A percentile compares a stretch with the other conserved stretches of the same genome.
These are phyloP conservation scores for Rhodeus uyekii DNA, from an alignment of 2,797 vertebrate genomes.

Conservation along the genomic window DNA sequence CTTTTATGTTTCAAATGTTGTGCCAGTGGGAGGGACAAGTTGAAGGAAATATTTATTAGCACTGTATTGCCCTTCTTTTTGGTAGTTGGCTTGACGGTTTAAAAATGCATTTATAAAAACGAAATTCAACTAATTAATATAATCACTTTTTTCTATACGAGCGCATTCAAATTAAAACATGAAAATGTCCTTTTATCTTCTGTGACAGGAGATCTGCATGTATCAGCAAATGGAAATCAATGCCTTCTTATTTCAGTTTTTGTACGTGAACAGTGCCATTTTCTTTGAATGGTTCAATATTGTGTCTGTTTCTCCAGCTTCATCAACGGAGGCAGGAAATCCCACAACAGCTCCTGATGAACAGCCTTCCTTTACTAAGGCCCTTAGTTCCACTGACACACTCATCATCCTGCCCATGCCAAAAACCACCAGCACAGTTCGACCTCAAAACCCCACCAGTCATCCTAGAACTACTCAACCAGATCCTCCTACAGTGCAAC, in stretches of 20 bases:
- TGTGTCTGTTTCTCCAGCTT: constrained; percentile 40
- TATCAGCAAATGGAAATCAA: not conserved
- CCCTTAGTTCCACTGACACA: constrained; percentile 15
- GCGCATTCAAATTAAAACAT: not conserved
- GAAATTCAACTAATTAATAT: not conserved
- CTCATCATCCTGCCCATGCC: not conserved
- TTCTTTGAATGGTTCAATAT: not conserved
- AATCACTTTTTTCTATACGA: not conserved
- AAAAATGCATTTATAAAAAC: not conserved
- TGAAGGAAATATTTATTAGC: not conserved
- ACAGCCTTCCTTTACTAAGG: constrained; percentile 26
- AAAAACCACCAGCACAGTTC: constrained; percentile 24
- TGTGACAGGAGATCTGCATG: not conserved
- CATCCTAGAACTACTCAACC: constrained; percentile 12
- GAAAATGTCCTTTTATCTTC: not conserved
- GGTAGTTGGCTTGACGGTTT: not conserved
- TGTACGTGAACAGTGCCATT: not conserved
- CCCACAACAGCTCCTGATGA: constrained; percentile 36
- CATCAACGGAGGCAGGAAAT: constrained; percentile 41
- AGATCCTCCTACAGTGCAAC: not conserved
- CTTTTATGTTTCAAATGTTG: not conserved
- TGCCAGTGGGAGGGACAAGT: not conserved
- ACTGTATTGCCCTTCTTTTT: not conserved
- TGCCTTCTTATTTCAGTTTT: not conserved
- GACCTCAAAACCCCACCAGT: not conserved